These are phyloP conservation scores for Taurulus bubalis DNA, from an alignment of 2,113 vertebrate species.

Conservation along the genomic window DNA sequence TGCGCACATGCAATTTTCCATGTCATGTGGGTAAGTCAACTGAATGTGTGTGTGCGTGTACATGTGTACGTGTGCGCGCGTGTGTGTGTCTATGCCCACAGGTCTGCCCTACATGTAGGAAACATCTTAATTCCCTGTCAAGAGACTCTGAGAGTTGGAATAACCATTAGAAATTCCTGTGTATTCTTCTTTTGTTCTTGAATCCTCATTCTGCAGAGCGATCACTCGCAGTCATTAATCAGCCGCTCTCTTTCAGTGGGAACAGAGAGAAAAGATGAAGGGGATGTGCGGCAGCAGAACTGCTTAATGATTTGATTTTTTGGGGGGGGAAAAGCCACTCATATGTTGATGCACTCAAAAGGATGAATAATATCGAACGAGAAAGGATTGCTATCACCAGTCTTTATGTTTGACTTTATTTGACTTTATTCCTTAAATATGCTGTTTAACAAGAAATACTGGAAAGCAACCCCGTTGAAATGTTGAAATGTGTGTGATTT, in stretches of 20 bases:
- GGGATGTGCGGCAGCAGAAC: slow-evolving; percentile 6
- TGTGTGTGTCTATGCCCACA: not conserved
- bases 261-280: slow-evolving; percentile 26
- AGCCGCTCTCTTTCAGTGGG: slow-evolving; percentile 9
- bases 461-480: not conserved
- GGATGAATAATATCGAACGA: not conserved
- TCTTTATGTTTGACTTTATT: not conserved
- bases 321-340: not conserved
- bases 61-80: not conserved
- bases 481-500: not conserved
- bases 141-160: slow-evolving; percentile 42
- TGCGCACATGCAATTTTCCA: slow-evolving; percentile 14
- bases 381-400: not conserved
- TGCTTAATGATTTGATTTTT: slow-evolving; percentile 9
- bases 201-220: slow-evolving; percentile 17
- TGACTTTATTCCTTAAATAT: not conserved
- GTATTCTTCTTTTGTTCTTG: slow-evolving; percentile 35
- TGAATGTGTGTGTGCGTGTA: not conserved
- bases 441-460: not conserved
- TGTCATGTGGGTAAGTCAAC: slow-evolving; percentile 17
- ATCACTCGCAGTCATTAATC: slow-evolving; percentile 43
- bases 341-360: not conserved
- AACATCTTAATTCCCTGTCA: slow-evolving; percentile 48
- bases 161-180: slow-evolving; percentile 26
- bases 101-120: slow-evolving; percentile 56